Conservation (phyloP, 2,113 vertebrate genomes). For the Rhabdornis inornatus region DNA sequence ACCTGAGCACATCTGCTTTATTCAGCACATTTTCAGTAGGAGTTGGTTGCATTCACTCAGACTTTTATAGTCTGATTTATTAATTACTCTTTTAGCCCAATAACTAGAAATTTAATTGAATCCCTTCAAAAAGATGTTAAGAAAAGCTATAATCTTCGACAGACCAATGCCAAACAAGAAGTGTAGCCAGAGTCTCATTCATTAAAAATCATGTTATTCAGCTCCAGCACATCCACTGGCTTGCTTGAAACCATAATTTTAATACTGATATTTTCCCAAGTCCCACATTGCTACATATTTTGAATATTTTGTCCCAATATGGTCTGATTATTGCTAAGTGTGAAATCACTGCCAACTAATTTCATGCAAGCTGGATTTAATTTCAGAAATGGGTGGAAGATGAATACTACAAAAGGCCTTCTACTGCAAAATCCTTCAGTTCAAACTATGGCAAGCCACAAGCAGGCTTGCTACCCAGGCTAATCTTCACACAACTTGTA, state of each 20-base stretch:
- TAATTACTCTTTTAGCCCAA: constrained; percentile 32
- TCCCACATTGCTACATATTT: background rate
- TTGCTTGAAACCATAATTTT: background rate
- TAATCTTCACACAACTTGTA: background rate
- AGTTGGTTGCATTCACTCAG: background rate
- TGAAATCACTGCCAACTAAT: background rate
- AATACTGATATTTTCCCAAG: background rate
- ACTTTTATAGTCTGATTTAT: constrained; percentile 14
- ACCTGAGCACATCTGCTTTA: background rate
- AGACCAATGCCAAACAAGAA: background rate
- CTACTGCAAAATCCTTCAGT: background rate
- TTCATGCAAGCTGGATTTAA: background rate
- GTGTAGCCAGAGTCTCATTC: background rate
- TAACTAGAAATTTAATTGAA: constrained; percentile 30
- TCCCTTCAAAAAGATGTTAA: constrained; percentile 38
- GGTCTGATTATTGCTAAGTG: constrained; percentile 37
- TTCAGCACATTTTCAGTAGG: constrained; percentile 12
- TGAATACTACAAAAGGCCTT: background rate
- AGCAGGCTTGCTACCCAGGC: background rate
- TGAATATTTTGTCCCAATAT: constrained; percentile 33
- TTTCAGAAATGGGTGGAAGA: background rate
- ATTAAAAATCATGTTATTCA: background rate
- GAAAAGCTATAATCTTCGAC: background rate
- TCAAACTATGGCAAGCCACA: background rate
- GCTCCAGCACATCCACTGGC: background rate